Percentiles rank a stretch among this genome's conserved stretches.
Evolutionary conservation across 2,888 invertebrate genomes (phyloP).

Genomic region (Polia nebulosa): DNA sequence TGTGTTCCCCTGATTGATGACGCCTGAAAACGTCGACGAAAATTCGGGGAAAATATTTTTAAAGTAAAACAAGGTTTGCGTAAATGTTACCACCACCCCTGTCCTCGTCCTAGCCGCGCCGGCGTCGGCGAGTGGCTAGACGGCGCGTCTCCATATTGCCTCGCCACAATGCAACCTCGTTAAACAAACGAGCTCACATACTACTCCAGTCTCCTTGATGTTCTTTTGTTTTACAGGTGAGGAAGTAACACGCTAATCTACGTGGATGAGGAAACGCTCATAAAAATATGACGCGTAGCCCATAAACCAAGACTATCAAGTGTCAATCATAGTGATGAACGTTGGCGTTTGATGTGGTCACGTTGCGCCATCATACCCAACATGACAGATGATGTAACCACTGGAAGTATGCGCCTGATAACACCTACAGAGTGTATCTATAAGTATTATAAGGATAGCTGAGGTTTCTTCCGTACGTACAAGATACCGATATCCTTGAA

Average conservation of each 20-base stretch:
- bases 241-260: slow-evolving; percentile 41
- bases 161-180: slow-evolving; percentile 76
- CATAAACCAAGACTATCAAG: slow-evolving; percentile 53
- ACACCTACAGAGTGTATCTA: neutral
- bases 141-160: slow-evolving; percentile 81
- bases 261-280: slow-evolving; percentile 46
- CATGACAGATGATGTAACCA: slow-evolving; percentile 41
- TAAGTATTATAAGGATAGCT: slow-evolving; percentile 2
- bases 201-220: slow-evolving; percentile 61
- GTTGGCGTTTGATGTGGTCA: slow-evolving; percentile 57
- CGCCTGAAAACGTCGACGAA: slow-evolving; percentile 48
- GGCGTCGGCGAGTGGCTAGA: slow-evolving; percentile 79
- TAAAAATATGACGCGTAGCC: slow-evolving; percentile 49
- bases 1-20: slow-evolving; percentile 41
- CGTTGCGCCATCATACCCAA: slow-evolving; percentile 46
- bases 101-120: slow-evolving; percentile 52
- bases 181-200: slow-evolving; percentile 74
- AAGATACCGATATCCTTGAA: slow-evolving; percentile 37
- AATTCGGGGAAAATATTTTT: slow-evolving; percentile 39
- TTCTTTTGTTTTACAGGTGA: slow-evolving; percentile 68
- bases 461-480: slow-evolving; percentile 24
- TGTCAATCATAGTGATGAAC: slow-evolving; percentile 60
- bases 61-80: slow-evolving; percentile 56
- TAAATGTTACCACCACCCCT: slow-evolving; percentile 62
- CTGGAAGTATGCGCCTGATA: slow-evolving; percentile 13